These are phyloP conservation scores for Machaerirhynchus nigripectus DNA, from an alignment of 2,113 vertebrate species.

Conservation along the genomic window DNA sequence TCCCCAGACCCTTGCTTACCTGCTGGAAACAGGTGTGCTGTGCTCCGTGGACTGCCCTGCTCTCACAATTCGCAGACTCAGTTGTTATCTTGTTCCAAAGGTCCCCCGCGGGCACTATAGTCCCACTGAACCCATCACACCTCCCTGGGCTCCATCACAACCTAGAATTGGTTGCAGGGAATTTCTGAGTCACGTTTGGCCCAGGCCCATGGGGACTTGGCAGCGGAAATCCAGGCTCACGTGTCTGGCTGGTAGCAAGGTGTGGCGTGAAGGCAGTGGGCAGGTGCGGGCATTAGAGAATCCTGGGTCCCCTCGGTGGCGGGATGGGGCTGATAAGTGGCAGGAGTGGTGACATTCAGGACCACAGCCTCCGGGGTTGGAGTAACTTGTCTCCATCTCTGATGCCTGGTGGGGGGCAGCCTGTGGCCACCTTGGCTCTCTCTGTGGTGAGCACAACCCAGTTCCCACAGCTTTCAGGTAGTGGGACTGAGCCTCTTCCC, in stretches of 20 bases:
- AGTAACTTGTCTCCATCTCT: neutral
- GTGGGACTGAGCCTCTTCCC: neutral
- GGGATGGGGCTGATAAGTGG: neutral
- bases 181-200: neutral
- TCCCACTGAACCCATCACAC: neutral
- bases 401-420: neutral
- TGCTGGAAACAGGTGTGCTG: neutral
- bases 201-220: neutral
- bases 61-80: neutral
- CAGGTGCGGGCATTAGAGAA: neutral
- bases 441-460: fast-evolving
- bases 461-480: neutral
- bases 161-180: neutral
- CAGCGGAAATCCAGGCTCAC: neutral
- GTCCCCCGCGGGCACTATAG: neutral
- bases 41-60: neutral
- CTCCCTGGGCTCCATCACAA: neutral
- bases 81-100: constrained; percentile 62
- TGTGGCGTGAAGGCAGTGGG: neutral
- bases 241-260: neutral
- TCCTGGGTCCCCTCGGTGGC: no score
- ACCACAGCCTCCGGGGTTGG: fast-evolving
- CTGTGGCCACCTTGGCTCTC: neutral
- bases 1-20: neutral
- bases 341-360: neutral